Percentiles rank a stretch among this genome's conserved stretches.
These are phyloP conservation scores for Erpetoichthys calabaricus DNA, from an alignment of 2,797 vertebrate species.

Conservation along the genomic window DNA sequence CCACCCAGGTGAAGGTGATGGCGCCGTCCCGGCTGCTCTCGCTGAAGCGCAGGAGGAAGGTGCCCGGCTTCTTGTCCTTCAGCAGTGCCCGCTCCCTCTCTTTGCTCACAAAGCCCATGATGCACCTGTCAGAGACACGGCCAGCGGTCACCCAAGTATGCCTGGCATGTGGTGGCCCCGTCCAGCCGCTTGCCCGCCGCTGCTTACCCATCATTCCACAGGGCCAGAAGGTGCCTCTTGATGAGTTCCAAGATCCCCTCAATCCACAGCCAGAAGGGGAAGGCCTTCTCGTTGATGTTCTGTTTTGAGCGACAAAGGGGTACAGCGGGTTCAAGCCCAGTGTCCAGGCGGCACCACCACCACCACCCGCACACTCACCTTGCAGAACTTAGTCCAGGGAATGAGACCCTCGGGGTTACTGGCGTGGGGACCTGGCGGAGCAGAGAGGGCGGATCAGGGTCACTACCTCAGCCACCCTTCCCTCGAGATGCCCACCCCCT, in stretches of 20 bases:
- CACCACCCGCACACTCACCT: slow-evolving; percentile 46
- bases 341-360: not conserved
- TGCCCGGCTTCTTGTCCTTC: slow-evolving; percentile 65
- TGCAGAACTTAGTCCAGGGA: slow-evolving; percentile 88
- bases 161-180: not conserved
- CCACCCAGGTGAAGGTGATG: slow-evolving; percentile 86
- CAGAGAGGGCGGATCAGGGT: not conserved
- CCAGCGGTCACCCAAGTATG: not conserved
- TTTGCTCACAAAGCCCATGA: slow-evolving; percentile 89
- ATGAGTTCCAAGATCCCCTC: slow-evolving; percentile 92
- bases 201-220: slow-evolving; percentile 92
- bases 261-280: slow-evolving; percentile 94
- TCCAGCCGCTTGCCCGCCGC: not conserved
- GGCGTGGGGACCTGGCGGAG: slow-evolving; percentile 40
- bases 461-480: not conserved
- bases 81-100: slow-evolving; percentile 68
- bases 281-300: slow-evolving; percentile 73
- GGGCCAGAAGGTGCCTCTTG: slow-evolving; percentile 74
- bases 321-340: not conserved
- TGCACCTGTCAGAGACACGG: slow-evolving; percentile 46
- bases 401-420: slow-evolving; percentile 64
- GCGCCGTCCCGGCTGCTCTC: slow-evolving; percentile 87
- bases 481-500: not conserved
- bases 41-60: slow-evolving; percentile 85
- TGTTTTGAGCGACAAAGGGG: slow-evolving; percentile 40